Evolutionary conservation across 2,888 invertebrate species (phyloP), one percentile per base, ranked within the genome.

Genomic region (Nemotelus nigrinus): DNA sequence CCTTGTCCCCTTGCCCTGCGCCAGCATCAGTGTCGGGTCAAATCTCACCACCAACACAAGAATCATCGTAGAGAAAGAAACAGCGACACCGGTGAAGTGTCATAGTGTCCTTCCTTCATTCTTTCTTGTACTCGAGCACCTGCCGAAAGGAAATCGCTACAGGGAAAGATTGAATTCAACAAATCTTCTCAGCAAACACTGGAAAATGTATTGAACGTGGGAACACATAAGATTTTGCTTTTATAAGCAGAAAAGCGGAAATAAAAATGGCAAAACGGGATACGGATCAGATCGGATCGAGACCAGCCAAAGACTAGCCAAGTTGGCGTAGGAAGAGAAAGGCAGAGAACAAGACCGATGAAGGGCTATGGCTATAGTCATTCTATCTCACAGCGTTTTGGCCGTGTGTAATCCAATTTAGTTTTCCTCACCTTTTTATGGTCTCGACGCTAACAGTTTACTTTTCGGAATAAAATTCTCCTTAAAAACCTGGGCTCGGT

Each of bases 401-500:
- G 60, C 60, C 60, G 74, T 74, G 47, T 47, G 74, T 74, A 74
- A 74, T 74, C 74, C 74, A 74, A 74, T 74, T 74, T 74, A 48
- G 74, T 74, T 74, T 72, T 74, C 74, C 7, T 74, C 74, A 60
- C 60, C 74, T 74, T 74, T 74, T 74, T 74, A 74, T 74, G 41
- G 74, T 60, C 60, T 74, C 43, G 48, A 60, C 60, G 60, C 47
- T 60, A 70, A 70, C 74, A 48, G 74, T 74, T 74, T 74, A 74
- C 60, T 47, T 72, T 74, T 58, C 48, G 39, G 48, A 70, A 74
- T 74, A 74, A 74, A 74, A 63, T 39, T 48, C 74, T 74, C 48
- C 60, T 63, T 48, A 41, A 45, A n/a, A 55, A 70, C 10, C 67
- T 58, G 63, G 63, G 39, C 63, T 63, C 41, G 5, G 57, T 10